A percentile compares a stretch with the other conserved stretches of the same genome.
Conservation (phyloP, 2,888 invertebrate species). For the Hydropsyche betteni region DNA sequence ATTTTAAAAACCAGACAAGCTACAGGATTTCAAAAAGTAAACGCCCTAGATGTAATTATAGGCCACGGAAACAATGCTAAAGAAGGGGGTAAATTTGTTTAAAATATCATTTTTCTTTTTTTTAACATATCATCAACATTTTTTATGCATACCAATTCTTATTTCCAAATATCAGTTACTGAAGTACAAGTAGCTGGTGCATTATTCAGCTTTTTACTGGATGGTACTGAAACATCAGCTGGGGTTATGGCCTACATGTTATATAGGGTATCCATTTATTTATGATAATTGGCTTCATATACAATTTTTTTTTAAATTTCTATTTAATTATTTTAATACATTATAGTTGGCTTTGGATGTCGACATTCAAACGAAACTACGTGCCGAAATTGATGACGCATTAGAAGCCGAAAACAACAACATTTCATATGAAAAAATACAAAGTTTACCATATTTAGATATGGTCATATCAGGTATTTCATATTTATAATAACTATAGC, state of each 20-base stretch:
- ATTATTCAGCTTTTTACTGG: slow-evolving; percentile 53
- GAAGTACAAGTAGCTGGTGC: slow-evolving; percentile 54
- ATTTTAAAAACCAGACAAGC: slow-evolving; percentile 43
- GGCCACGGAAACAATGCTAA: slow-evolving; percentile 39
- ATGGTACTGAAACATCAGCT: slow-evolving; percentile 55
- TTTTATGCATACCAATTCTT: too few species aligned
- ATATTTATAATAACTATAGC: neutral
- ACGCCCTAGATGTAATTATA: slow-evolving; percentile 45
- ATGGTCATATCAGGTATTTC: slow-evolving; percentile 53
- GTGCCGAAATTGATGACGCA: slow-evolving; percentile 53
- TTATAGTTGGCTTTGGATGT: slow-evolving; percentile 53
- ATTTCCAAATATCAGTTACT: slow-evolving; percentile 44
- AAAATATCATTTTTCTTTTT: neutral
- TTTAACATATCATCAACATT: neutral
- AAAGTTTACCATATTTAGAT: slow-evolving; percentile 55
- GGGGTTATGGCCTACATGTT: slow-evolving; percentile 52
- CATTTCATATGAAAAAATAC: slow-evolving; percentile 53
- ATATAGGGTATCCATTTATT: slow-evolving; percentile 51
- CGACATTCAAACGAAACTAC: slow-evolving; percentile 53
- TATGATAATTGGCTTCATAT: neutral
- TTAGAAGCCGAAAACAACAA: slow-evolving; percentile 50
- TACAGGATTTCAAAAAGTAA: slow-evolving; percentile 40
- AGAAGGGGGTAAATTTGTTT: neutral
- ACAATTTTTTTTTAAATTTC: neutral
- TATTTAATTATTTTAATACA: too few species aligned